Conservation (phyloP, 1,140 invertebrate genomes). For the Ylistrum balloti region DNA sequence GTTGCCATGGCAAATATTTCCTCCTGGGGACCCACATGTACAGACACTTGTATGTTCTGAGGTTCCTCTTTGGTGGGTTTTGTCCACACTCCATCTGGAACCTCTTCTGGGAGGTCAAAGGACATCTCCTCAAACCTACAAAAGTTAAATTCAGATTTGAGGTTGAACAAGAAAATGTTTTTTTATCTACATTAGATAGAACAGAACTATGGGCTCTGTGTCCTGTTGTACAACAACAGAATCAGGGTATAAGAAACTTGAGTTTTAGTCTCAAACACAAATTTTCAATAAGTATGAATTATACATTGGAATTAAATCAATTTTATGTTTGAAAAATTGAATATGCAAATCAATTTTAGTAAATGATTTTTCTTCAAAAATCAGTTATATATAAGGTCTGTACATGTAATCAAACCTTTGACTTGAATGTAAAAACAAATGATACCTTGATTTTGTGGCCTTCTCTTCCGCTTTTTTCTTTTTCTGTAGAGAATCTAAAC, state of each 20-base stretch:
- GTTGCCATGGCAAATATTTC: constrained; percentile 80
- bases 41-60: constrained; percentile 71
- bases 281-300: background rate
- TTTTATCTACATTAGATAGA: no score
- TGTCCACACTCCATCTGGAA: constrained; percentile 54
- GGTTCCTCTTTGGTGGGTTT: constrained; percentile 60
- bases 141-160: background rate
- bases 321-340: no score
- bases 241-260: no score
- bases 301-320: no score
- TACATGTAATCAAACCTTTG: no score
- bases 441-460: background rate
- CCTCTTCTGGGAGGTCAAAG: constrained; percentile 72
- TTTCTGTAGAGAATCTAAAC: background rate
- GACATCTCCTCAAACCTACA: constrained; percentile 75
- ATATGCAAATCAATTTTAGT: no score
- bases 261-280: background rate
- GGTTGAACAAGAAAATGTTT: no score
- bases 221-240: no score
- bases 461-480: background rate
- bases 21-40: constrained; percentile 76
- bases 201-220: no score
- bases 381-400: no score
- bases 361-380: no score
- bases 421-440: background rate